Base-by-base conservation (phyloP, 2,888 invertebrate genomes). In the Morpho achilles region DNA sequence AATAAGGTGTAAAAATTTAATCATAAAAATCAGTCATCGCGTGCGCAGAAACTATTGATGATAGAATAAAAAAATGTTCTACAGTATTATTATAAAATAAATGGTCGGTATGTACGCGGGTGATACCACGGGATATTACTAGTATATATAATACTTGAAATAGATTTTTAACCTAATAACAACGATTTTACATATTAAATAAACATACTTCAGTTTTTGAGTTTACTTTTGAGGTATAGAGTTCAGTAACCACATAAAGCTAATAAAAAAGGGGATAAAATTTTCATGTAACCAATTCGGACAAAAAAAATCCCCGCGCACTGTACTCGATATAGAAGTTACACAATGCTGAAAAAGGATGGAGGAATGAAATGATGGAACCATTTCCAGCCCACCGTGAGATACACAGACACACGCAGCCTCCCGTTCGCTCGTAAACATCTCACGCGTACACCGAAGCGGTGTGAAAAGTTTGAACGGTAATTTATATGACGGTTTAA, bases 401-500 rank as follows among this genome's bases (percentile, higher is more conserved):
- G 75, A 61, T 47, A 61, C 81, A 72, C 77, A 76, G 79, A 73
- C 67, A 59, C 64, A 57, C 67, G 54, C 57, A 22, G 59, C 63
- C 60, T 58, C 67, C 61, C 66, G 64, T 64, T 63, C 64, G 64
- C 65, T 64, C 63, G 68, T 53, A 49, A 50, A 49, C 50, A 47
- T 41, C 45, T 43, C 84, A 79, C 82, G 80, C 84, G 72, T 40
- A 41, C 62, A 63, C 50, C 59, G 49, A 59, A 68, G 67, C 65
- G 70, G 82, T 82, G 85, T 87, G 88, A 89, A 90, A 90, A 89
- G 90, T 89, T 85, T 85, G 81, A 84, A 82, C 84, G 78, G 88
- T 90, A 89, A 90, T 89, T 89, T 89, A 89, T 90, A 89, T 87
- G 89, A 88, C 86, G 88, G 87, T 89, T 88, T 89, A 90, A 90